A percentile compares a stretch with the other conserved stretches of the same genome.
Evolutionary conservation across 2,797 vertebrate species (phyloP).

Genomic region (Hephaestus fuliginosus): DNA sequence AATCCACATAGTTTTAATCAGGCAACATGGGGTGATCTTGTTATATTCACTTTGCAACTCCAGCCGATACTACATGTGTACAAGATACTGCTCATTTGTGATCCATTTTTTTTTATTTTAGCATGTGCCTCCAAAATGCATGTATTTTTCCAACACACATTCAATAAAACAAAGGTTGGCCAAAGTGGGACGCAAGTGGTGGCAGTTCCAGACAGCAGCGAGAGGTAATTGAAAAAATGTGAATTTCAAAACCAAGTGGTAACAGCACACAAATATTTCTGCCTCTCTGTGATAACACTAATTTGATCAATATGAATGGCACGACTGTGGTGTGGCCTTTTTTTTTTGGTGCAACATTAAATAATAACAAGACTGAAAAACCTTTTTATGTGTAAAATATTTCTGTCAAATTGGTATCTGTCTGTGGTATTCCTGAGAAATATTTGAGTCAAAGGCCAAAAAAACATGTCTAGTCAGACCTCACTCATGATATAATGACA

Average conservation of each 20-base stretch:
- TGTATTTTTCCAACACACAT: constrained; percentile 17
- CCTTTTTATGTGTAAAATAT: constrained; percentile 1
- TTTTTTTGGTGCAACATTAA: constrained; percentile 1
- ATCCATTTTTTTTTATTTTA: constrained; percentile 12
- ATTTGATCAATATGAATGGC: constrained; percentile 29
- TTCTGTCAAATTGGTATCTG: neutral
- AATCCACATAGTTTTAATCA: neutral
- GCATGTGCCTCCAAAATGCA: neutral
- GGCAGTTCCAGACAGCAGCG: constrained; percentile 25
- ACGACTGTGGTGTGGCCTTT: constrained; percentile 4
- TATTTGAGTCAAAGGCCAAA: constrained; percentile 9
- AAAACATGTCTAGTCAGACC: constrained; percentile 15
- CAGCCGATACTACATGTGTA: neutral
- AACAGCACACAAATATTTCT: constrained; percentile 29
- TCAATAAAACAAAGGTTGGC: constrained; percentile 39
- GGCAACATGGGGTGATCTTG: neutral
- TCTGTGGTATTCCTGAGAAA: neutral
- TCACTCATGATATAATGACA: constrained; percentile 28
- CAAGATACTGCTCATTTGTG: constrained; percentile 4
- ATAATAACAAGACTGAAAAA: constrained; percentile 20
- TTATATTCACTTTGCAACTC: neutral
- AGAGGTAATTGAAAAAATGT: constrained; percentile 55
- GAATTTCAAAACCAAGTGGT: constrained; percentile 35
- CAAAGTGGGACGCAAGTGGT: constrained; percentile 10
- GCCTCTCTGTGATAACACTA: constrained; percentile 21